Evolutionary conservation across 1,140 invertebrate species (phyloP), one percentile per base, ranked within the genome.

Genomic region (Goniozus legneri): DNA sequence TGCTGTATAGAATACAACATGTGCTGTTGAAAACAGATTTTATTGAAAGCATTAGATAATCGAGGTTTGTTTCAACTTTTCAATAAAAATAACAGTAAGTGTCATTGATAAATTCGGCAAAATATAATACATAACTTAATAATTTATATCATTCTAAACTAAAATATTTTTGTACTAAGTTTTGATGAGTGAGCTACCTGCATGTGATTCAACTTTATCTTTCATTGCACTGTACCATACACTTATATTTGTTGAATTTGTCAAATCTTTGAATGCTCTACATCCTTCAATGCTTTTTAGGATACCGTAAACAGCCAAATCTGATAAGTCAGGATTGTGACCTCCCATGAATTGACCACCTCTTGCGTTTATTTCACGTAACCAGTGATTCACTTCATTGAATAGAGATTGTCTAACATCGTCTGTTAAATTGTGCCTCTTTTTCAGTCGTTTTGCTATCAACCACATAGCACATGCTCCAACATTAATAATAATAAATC

Each of bases 251-350:
- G 91, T 91, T 65, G 91, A 79, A n/a, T 74, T 44, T 13, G 82
- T 53, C 16, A 91, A 75, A 67, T 98, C 96, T 60, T 87, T 74
- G 69, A 98, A 98, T 3, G 96, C 93, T 38, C 79, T 58, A 64
- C 94, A 98, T 0, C 96, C 96, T 77, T 97, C 94, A 64, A 98
- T 97, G 62, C 95, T 95, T 58, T 83, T 92, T 2, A 99, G 76
- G 8, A 95, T 84, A 10, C 96, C 97, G 72, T 90, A 99, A 0
- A 98, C 88, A 4, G 92, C 84, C 35, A 98, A 77, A 80, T 98
- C 96, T 2, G 95, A 89, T 4, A 99, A 77, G 71, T 98, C 89
- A 8, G 97, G 96, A 58, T 83, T 69, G 10, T 84, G 75, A 2
- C 95, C 95, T 54, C 93, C 88, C 73, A 91, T 83, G 64, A 97